These are phyloP conservation scores for Bembecia ichneumoniformis DNA, from an alignment of 2,888 invertebrate species.

Conservation along the genomic window DNA sequence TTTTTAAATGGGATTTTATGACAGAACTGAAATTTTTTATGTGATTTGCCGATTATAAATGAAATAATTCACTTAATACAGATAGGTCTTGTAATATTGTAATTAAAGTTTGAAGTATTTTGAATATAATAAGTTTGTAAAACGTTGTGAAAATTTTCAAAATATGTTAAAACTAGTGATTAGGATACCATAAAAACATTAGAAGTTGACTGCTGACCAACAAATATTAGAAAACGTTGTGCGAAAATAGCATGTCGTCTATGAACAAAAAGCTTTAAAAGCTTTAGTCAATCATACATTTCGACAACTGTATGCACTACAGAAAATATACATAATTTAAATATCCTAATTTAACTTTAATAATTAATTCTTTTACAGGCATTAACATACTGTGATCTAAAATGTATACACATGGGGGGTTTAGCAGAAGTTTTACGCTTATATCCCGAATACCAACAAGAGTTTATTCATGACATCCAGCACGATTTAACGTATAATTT, in stretches of 20 bases:
- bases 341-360: background rate
- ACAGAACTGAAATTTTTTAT: no score
- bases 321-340: background rate
- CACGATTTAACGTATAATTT: slow-evolving; percentile 96
- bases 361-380: slow-evolving; percentile 66
- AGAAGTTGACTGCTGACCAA: no score
- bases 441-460: slow-evolving; percentile 95
- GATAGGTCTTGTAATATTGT: no score
- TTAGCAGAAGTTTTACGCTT: slow-evolving; percentile 89
- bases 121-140: no score
- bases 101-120: no score
- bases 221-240: no score
- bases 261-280: background rate
- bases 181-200: no score
- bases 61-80: no score
- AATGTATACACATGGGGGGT: slow-evolving; percentile 93
- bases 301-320: background rate
- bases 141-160: no score
- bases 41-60: no score
- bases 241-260: slow-evolving; percentile 2
- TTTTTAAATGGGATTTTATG: no score
- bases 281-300: slow-evolving; percentile 6
- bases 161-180: no score
- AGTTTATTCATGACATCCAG: slow-evolving; percentile 94
- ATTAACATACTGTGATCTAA: slow-evolving; percentile 95